Evolutionary conservation across 2,888 invertebrate genomes (phyloP), one percentile per base, ranked within the genome.

Genomic region (Steinernema carpocapsae): DNA sequence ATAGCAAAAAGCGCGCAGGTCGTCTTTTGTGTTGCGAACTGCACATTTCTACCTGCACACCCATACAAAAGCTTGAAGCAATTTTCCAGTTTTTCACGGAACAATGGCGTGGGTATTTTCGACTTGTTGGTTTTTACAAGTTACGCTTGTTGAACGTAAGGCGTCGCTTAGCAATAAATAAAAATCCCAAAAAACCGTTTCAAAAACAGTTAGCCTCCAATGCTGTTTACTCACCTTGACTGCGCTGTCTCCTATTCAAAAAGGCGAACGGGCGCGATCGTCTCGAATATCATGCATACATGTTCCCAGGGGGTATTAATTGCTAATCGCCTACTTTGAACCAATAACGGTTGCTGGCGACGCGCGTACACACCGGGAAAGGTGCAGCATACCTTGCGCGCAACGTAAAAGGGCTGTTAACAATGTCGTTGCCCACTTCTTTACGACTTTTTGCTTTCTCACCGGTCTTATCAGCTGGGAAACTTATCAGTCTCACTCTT

Each of bases 271-370:
- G 48, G 17, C 48, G 48, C 14, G 48, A 48, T 4, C 48, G 17
- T 48, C 48, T 48, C 48, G 17, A 48, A 48, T 7, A n/a, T 48
- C n/a, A 48, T 48, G 48, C 48, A 48, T 48, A 48, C 17, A 48
- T 26, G 64, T 64, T 64, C 64, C 64, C 64, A 64, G 32, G 64
- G 64, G 64, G 64, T 64, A 64, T 64, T 64, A 64, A 64, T 64
- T 64, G 64, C 64, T 64, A 64, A 64, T 64, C 64, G 64, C 64
- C 64, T 64, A 26, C 29, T 64, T 26, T 64, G 37, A 64, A 64
- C 64, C 64, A 64, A 64, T 64, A 29, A 64, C 64, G 64, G 52
- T 52, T 52, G 52, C 6, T 7, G 12, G 52, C 48, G 52, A 12
- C 52, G 52, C 52, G 19, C 52, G 52, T 52, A 22, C 37, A 10